Evolutionary conservation across 1,140 invertebrate species (phyloP).

Genomic region (Sycophila sp.): DNA sequence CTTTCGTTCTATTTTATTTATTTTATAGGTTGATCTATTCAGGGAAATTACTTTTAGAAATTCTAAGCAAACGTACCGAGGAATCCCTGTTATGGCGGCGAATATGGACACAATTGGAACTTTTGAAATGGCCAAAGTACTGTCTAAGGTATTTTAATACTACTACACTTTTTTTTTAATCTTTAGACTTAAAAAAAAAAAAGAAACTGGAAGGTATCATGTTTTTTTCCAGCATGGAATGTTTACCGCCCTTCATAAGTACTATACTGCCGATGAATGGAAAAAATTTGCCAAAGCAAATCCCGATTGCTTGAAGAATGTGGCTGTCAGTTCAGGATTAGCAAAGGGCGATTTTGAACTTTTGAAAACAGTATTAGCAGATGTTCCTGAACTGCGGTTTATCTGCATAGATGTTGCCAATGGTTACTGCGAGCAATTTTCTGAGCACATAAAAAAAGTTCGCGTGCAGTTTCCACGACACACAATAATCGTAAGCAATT

Average conservation of each 20-base stretch:
- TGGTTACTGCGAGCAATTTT: constrained; percentile 95
- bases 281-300: constrained; percentile 80
- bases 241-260: constrained; percentile 93
- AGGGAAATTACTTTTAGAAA: constrained; percentile 89
- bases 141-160: constrained; percentile 79
- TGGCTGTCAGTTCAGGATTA: constrained; percentile 89
- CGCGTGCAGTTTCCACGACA: constrained; percentile 82
- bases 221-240: constrained; percentile 75
- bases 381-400: constrained; percentile 78
- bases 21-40: constrained; percentile 83
- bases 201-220: neutral
- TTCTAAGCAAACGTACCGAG: constrained; percentile 85
- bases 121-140: constrained; percentile 90
- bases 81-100: constrained; percentile 93
- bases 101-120: constrained; percentile 98
- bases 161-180: constrained; percentile 4
- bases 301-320: constrained; percentile 76
- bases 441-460: constrained; percentile 87
- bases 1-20: too few species aligned
- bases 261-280: constrained; percentile 89
- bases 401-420: constrained; percentile 97
- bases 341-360: constrained; percentile 82
- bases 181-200: constrained; percentile 2
- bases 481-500: constrained; percentile 85
- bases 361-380: constrained; percentile 75